phyloP scores from a whole-genome alignment of 2,888 invertebrate species.

The Calameuta pallipes region DNA sequence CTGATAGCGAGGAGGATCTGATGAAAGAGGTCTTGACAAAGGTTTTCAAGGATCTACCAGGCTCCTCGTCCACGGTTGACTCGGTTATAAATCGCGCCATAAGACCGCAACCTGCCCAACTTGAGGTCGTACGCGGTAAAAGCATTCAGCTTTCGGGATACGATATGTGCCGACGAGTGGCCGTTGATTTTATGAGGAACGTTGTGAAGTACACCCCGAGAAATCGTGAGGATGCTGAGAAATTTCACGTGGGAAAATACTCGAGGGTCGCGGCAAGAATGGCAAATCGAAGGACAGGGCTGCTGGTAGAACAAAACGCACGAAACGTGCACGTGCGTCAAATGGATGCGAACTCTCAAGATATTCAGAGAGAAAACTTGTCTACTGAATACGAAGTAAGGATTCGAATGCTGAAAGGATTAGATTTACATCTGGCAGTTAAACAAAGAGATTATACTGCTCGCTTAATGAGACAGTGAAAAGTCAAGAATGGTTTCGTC shows the following conservation, averaged over 20 bases:
- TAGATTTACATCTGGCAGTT: slow-evolving; percentile 58
- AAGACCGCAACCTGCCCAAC: slow-evolving; percentile 35
- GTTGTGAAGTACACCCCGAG: slow-evolving; percentile 36
- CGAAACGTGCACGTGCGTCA: not conserved
- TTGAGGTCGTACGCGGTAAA: slow-evolving; percentile 47
- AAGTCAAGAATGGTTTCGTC: not conserved
- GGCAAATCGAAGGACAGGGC: slow-evolving; percentile 26
- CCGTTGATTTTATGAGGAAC: slow-evolving; percentile 54
- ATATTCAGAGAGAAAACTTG: slow-evolving; percentile 7
- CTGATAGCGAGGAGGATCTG: slow-evolving; percentile 54
- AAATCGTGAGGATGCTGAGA: slow-evolving; percentile 14
- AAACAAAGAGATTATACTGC: slow-evolving; percentile 60
- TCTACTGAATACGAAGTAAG: slow-evolving; percentile 46
- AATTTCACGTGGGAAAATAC: slow-evolving; percentile 27
- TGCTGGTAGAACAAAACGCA: slow-evolving; percentile 8
- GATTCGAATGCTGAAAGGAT: slow-evolving; percentile 52
- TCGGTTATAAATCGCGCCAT: slow-evolving; percentile 46
- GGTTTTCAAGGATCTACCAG: slow-evolving; percentile 59
- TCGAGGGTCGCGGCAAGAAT: slow-evolving; percentile 32
- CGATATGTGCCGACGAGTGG: slow-evolving; percentile 56
- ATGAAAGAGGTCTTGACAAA: slow-evolving; percentile 55
- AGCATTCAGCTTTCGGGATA: slow-evolving; percentile 56
- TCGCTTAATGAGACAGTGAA: slow-evolving; percentile 54
- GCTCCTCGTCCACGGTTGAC: slow-evolving; percentile 42
- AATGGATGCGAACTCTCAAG: not conserved